phyloP scores from a whole-genome alignment of 2,888 invertebrate species.

The Biston betularia region DNA sequence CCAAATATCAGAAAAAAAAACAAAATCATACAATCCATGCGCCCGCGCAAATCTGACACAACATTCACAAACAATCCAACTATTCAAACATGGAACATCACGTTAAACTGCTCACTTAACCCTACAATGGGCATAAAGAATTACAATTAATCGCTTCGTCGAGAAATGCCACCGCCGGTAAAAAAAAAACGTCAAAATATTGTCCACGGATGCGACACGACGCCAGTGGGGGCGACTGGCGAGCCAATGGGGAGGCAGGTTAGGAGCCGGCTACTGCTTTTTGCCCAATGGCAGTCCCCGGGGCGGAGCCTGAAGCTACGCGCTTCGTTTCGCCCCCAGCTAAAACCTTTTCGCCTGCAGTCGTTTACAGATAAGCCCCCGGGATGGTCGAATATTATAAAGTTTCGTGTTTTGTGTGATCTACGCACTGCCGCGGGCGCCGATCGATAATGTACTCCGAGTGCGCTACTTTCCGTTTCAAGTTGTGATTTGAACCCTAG shows the following conservation, averaged over 20 bases:
- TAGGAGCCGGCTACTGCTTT: conserved; percentile 70
- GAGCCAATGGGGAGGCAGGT: conserved; percentile 76
- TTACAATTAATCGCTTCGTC: conserved; percentile 83
- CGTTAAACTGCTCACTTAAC: conserved; percentile 81
- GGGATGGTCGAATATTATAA: conserved; percentile 86
- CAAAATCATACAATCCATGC: conserved; percentile 53
- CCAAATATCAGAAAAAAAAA: conserved; percentile 60
- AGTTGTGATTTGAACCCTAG: conserved; percentile 57
- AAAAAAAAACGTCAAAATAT: conserved; percentile 85
- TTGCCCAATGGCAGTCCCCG: conserved; percentile 78
- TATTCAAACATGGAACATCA: conserved; percentile 70
- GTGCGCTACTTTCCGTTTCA: conserved; percentile 58
- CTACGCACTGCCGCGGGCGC: conserved; percentile 74
- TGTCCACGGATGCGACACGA: conserved; percentile 67
- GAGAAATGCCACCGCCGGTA: conserved; percentile 80
- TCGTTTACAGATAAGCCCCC: conserved; percentile 85
- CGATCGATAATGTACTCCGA: conserved; percentile 75
- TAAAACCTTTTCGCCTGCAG: conserved; percentile 85
- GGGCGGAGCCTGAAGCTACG: conserved; percentile 83
- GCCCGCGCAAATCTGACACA: conserved; percentile 65
- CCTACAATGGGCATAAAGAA: conserved; percentile 83
- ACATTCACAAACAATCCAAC: conserved; percentile 56
- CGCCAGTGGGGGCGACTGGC: conserved; percentile 68
- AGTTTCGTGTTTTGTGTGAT: conserved; percentile 78
- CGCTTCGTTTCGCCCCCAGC: conserved; percentile 84